phyloP scores from a whole-genome alignment of 1,140 invertebrate species.

The Nasonia longicornis region DNA sequence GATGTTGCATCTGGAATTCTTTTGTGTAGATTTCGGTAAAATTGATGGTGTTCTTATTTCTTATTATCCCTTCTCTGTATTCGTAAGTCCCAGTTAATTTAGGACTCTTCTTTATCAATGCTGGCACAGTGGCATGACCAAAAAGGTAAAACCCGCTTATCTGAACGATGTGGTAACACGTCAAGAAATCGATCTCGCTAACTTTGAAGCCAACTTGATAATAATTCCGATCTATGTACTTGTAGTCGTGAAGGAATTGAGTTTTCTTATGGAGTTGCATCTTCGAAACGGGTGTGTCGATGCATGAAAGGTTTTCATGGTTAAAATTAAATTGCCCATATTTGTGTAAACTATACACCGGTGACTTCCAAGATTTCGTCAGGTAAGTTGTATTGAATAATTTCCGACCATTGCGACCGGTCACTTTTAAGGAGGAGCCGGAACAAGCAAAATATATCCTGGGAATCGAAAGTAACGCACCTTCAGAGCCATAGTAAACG shows the following conservation, averaged over 20 bases:
- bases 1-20: not conserved
- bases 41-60: not conserved
- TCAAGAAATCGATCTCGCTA: not conserved
- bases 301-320: not conserved
- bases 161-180: not conserved
- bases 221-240: not conserved
- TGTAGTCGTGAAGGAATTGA: not conserved
- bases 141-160: not conserved
- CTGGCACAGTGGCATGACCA: not conserved
- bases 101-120: not conserved
- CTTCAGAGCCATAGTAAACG: not conserved
- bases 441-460: not conserved
- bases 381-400: not conserved
- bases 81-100: not conserved
- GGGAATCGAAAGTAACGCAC: not conserved
- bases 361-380: not conserved
- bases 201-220: not conserved
- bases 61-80: not conserved
- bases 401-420: not conserved
- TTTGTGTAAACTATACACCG: not conserved
- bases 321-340: not conserved
- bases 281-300: not conserved
- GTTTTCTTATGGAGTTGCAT: not conserved
- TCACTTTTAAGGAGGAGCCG: not conserved
- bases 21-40: not conserved